Evolutionary conservation across 1,140 invertebrate genomes (phyloP).

Genomic region (Nephotettix cincticeps): DNA sequence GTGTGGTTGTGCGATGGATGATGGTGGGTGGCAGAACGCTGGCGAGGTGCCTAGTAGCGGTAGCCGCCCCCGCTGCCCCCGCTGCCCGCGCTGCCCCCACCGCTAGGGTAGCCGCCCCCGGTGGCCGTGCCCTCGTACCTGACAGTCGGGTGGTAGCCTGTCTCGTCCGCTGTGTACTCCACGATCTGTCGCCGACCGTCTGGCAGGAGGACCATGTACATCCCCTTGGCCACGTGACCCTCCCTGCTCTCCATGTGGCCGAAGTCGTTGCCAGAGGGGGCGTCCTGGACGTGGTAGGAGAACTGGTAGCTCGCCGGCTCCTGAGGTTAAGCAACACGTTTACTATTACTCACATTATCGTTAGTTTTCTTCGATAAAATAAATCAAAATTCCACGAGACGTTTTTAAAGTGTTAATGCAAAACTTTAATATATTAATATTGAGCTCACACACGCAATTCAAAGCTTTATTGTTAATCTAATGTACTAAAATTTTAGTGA

Average conservation of each 20-base stretch:
- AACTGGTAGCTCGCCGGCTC: slow-evolving; percentile 67
- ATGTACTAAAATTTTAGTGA: too few species aligned
- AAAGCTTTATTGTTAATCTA: too few species aligned
- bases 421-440: too few species aligned
- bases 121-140: slow-evolving; percentile 60
- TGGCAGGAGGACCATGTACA: slow-evolving; percentile 63
- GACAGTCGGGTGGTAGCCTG: slow-evolving; percentile 64
- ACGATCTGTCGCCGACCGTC: slow-evolving; percentile 65
- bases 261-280: slow-evolving; percentile 56
- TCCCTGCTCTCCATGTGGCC: slow-evolving; percentile 63
- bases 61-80: slow-evolving; percentile 29
- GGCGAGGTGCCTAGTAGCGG: slow-evolving; percentile 20
- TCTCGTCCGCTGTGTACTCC: slow-evolving; percentile 62
- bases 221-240: slow-evolving; percentile 59
- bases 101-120: slow-evolving; percentile 32
- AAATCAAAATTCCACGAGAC: too few species aligned
- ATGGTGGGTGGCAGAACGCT: background rate
- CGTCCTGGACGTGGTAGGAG: slow-evolving; percentile 63
- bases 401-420: too few species aligned
- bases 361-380: too few species aligned
- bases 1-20: background rate
- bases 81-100: slow-evolving; percentile 26
- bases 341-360: too few species aligned
- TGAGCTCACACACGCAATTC: too few species aligned
- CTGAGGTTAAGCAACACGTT: slow-evolving; percentile 50